Percentiles rank a stretch among this genome's conserved stretches.
Conservation (phyloP, 2,888 invertebrate species). For the Trilocha varians region DNA sequence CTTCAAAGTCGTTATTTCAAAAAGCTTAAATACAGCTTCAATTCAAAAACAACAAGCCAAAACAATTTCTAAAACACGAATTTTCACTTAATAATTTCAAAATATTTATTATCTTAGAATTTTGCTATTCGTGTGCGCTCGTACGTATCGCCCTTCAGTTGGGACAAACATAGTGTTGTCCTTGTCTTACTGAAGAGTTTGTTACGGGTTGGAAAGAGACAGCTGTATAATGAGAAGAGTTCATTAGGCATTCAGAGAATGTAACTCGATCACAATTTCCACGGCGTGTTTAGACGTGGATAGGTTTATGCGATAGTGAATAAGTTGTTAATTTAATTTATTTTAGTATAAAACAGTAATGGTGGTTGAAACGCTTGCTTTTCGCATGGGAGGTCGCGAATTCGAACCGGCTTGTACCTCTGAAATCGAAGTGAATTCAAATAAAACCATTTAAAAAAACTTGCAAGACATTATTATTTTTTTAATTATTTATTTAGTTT, state of each 20-base stretch:
- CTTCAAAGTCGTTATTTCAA: too few relatives aligned
- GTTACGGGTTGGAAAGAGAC: slow-evolving; percentile 14
- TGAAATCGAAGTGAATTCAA: not conserved
- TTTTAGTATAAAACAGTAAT: too few relatives aligned
- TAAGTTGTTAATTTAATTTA: not conserved
- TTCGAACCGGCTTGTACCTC: not conserved
- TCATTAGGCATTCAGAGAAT: slow-evolving; percentile 62
- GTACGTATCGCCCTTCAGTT: slow-evolving; percentile 10
- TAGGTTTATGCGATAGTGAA: slow-evolving; percentile 4
- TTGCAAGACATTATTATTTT: not conserved
- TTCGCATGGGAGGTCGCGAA: too few relatives aligned
- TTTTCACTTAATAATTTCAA: slow-evolving; percentile 12
- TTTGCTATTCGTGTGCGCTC: slow-evolving; percentile 3
- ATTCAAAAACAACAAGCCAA: too few relatives aligned
- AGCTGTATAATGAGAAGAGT: slow-evolving; percentile 34
- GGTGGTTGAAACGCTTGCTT: too few relatives aligned
- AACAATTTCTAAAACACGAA: not conserved
- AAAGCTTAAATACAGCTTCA: too few relatives aligned
- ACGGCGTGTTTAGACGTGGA: slow-evolving; percentile 8
- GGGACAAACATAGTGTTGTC: slow-evolving; percentile 12
- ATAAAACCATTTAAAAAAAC: not conserved
- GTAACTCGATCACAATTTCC: slow-evolving; percentile 49
- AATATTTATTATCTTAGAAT: slow-evolving; percentile 20
- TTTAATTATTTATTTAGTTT: too few relatives aligned
- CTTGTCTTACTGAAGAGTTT: slow-evolving; percentile 14